These are phyloP conservation scores for Hydriomena furcata DNA, from an alignment of 2,888 invertebrate species.

Conservation along the genomic window DNA sequence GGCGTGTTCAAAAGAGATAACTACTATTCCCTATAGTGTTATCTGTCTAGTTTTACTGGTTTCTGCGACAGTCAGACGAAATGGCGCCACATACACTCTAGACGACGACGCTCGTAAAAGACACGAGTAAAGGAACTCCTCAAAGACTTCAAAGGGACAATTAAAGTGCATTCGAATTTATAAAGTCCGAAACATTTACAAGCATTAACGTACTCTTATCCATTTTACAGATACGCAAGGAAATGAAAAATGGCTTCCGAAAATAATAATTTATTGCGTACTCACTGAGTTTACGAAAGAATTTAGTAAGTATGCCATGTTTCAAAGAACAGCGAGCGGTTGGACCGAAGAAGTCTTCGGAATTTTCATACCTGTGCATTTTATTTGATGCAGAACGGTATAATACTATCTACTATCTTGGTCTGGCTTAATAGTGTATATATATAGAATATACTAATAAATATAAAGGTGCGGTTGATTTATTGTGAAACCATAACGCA, in stretches of 20 bases:
- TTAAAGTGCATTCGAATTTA: constrained; percentile 42
- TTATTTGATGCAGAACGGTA: background rate
- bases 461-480: background rate
- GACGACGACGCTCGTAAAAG: constrained; percentile 62
- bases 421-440: too few relatives aligned
- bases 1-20: constrained; percentile 44
- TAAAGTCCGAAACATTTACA: constrained; percentile 17
- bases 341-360: background rate
- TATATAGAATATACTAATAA: background rate
- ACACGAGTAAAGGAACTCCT: constrained; percentile 44
- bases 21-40: constrained; percentile 42
- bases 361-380: background rate
- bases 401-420: background rate
- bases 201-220: too few relatives aligned
- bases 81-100: constrained; percentile 56
- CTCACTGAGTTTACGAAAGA: background rate
- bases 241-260: constrained; percentile 8
- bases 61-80: constrained; percentile 48
- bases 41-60: constrained; percentile 38
- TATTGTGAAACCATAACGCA: background rate
- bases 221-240: too few relatives aligned
- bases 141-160: constrained; percentile 37
- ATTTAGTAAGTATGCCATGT: too few relatives aligned
- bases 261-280: background rate
- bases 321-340: background rate